Evolutionary conservation across 2,797 vertebrate species (phyloP), one percentile per base, ranked within the genome.

Genomic region (Mus caroli): DNA sequence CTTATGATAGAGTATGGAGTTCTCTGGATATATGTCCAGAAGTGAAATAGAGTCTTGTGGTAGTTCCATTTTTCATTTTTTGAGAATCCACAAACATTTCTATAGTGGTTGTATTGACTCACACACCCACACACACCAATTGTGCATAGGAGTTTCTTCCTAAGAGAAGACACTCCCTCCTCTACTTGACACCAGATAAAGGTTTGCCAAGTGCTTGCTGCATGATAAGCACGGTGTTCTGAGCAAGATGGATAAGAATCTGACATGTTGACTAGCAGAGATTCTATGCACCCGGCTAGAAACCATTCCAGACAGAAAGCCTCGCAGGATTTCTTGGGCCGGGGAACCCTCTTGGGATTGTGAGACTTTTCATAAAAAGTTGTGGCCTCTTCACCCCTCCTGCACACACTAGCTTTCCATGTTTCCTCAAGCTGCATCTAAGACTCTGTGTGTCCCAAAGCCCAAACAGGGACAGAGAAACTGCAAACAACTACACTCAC

Each of bases 141-240:
- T 24, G 20, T 75, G 37, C 5, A 6, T 43, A 75, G 22, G 73
- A 76, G 43, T 50, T 69, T 2, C 62, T n/a, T 67, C 50, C 6
- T 14, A 43, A 50, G 50, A 78, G 62, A 73, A 88, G 78, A 20
- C 67, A 37, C 12, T 43, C 67, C 4, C 34, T 69, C 37, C 2
- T 82, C 34, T 62, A 10, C 20, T 50, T 28, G 28, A 26, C n/a
- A n/a, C 12, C 75, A 0, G 15, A 34, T 13, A n/a, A 0, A 6
- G 17, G 7, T n/a, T 8, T 56, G 24, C 1, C 13, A 6, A 54
- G 91, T 1, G 2, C 73, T 75, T 71, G 58, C 78, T 93, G 17
- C 54, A 26, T 58, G 75, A 50, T 15, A 75, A 54, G 10, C 52
- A 19, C 14, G 26, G 50, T 8, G 5, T 58, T 91, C 52, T 31